A percentile compares a stretch with the other conserved stretches of the same genome.
Conservation (phyloP, 2,888 invertebrate genomes). For the Incurvaria masculella region DNA sequence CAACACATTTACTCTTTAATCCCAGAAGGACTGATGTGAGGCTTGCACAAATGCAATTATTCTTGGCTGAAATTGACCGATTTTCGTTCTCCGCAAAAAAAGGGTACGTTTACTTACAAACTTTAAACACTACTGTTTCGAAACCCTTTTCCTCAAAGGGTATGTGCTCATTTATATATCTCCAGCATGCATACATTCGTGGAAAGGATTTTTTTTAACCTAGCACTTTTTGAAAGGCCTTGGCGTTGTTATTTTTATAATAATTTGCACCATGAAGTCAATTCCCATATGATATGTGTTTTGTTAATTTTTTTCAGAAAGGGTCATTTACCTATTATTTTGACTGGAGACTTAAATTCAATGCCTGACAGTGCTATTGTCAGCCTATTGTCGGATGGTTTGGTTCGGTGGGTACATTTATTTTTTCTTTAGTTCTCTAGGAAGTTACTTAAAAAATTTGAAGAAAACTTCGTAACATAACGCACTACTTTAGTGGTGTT, state of each 20-base stretch:
- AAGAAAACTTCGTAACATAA: slow-evolving; percentile 1
- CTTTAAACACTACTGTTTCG: neutral
- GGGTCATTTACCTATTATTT: slow-evolving; percentile 70
- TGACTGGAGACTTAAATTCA: slow-evolving; percentile 94
- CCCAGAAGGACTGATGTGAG: slow-evolving; percentile 85
- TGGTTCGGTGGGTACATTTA: slow-evolving; percentile 36
- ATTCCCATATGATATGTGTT: no score
- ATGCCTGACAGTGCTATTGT: slow-evolving; percentile 71
- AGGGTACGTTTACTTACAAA: neutral
- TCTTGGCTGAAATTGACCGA: slow-evolving; percentile 82
- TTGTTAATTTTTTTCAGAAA: slow-evolving; percentile 25
- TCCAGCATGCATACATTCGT: no score
- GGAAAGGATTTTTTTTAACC: no score
- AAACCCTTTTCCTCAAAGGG: neutral
- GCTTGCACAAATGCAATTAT: slow-evolving; percentile 79
- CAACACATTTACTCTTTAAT: slow-evolving; percentile 94
- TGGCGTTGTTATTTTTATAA: no score
- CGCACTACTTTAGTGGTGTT: no score
- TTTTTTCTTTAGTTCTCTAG: neutral
- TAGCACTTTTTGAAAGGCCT: no score
- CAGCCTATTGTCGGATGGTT: slow-evolving; percentile 63
- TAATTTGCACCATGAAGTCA: no score
- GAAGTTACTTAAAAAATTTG: neutral
- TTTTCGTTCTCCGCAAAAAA: slow-evolving; percentile 53
- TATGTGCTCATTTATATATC: neutral